These are phyloP conservation scores for Drepanosiphum platanoidis DNA, from an alignment of 2,888 invertebrate species.

Conservation along the genomic window DNA sequence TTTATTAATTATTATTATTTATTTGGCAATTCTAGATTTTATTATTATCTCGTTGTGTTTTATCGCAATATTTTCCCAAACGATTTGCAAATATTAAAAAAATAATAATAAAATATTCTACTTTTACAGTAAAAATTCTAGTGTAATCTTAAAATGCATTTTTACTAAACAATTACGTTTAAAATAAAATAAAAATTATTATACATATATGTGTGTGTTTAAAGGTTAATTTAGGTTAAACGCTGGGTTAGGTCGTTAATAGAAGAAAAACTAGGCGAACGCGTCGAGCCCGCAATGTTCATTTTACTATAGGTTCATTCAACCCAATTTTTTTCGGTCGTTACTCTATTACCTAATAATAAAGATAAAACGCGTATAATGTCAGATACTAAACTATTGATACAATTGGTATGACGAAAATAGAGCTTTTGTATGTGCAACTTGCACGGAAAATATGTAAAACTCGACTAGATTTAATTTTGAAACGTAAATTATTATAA, in stretches of 20 bases:
- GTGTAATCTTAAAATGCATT: neutral
- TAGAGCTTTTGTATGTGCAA: neutral
- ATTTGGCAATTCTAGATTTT: too few relatives aligned
- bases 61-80: too few relatives aligned
- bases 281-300: conserved; percentile 26
- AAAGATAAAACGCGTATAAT: conserved; percentile 47
- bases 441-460: neutral
- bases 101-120: too few relatives aligned
- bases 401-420: conserved; percentile 10
- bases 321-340: conserved; percentile 60
- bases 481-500: neutral
- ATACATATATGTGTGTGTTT: neutral
- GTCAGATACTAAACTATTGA: conserved; percentile 32
- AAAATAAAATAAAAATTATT: neutral
- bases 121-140: neutral
- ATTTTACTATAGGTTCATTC: conserved; percentile 58
- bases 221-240: conserved; percentile 45
- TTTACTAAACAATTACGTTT: neutral
- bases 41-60: too few relatives aligned
- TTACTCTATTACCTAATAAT: conserved; percentile 59
- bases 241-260: conserved; percentile 10
- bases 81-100: too few relatives aligned
- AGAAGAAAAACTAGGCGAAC: conserved; percentile 42
- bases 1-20: too few relatives aligned
- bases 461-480: neutral